These are phyloP conservation scores for Sylvietta virens DNA, from an alignment of 2,113 vertebrate species.

Conservation along the genomic window DNA sequence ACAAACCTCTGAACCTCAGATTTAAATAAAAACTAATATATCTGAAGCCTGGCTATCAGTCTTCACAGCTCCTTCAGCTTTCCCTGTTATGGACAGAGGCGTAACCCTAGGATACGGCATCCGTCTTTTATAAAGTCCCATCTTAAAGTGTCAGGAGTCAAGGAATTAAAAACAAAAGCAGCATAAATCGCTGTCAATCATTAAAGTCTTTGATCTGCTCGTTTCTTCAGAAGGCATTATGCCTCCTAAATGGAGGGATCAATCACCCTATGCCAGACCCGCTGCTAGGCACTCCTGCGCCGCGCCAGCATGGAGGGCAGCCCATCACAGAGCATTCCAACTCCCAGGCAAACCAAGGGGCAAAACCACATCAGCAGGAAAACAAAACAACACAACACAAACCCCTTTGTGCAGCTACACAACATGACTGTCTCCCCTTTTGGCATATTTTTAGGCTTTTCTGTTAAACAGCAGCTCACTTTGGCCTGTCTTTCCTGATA, in stretches of 20 bases:
- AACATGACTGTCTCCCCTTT: background rate
- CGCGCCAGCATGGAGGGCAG: background rate
- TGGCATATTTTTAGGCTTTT: background rate
- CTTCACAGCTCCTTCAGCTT: constrained; percentile 14
- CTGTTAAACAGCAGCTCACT: background rate
- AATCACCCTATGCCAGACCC: constrained; percentile 2
- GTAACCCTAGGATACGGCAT: constrained; percentile 49
- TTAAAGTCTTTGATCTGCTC: constrained; percentile 51
- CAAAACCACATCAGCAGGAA: constrained; percentile 4
- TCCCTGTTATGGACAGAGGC: constrained; percentile 24
- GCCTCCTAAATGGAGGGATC: constrained; percentile 57
- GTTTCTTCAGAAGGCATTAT: constrained; percentile 52
- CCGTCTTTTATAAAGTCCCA: constrained; percentile 35
- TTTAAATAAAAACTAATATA: constrained; percentile 67
- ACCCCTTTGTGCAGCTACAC: background rate
- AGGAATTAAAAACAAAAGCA: constrained; percentile 69
- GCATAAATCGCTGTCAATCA: constrained; percentile 61
- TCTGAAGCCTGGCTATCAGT: constrained; percentile 44
- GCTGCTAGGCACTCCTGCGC: background rate
- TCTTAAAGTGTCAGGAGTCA: constrained; percentile 57
- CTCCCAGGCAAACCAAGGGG: background rate
- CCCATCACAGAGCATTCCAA: background rate
- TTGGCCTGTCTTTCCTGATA: background rate
- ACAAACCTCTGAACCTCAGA: constrained; percentile 47
- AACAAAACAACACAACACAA: background rate